phyloP scores from a whole-genome alignment of 2,797 vertebrate species.

The Yasuhikotakia modesta region DNA sequence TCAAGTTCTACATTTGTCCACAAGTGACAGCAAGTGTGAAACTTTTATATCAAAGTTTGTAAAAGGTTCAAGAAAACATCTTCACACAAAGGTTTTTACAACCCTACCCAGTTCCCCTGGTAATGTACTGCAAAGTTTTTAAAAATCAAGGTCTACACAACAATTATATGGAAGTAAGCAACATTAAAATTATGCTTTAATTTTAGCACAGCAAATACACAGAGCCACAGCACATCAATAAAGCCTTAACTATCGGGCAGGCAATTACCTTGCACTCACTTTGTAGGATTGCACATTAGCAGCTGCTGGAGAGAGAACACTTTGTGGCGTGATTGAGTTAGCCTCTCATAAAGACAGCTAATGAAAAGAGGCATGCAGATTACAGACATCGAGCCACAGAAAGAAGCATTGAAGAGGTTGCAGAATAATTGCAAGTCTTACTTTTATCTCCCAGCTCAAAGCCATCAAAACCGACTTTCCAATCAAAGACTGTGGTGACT shows the following conservation, averaged over 20 bases:
- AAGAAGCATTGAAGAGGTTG: conserved; percentile 57
- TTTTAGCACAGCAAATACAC: conserved; percentile 41
- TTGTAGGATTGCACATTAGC: conserved; percentile 46
- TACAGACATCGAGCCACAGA: conserved; percentile 53
- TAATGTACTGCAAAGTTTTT: neutral
- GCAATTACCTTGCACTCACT: conserved; percentile 48
- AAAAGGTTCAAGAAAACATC: too few relatives aligned
- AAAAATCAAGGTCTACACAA: neutral
- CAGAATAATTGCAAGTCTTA: conserved; percentile 66
- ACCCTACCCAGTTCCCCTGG: neutral
- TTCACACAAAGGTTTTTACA: neutral
- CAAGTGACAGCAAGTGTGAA: too few relatives aligned
- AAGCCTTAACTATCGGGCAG: conserved; percentile 35
- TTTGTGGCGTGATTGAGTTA: conserved; percentile 64
- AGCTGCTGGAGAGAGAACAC: conserved; percentile 50
- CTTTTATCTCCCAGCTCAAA: conserved; percentile 70
- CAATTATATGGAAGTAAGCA: neutral
- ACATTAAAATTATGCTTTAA: conserved; percentile 12
- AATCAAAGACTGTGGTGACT: conserved; percentile 77
- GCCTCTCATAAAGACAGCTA: conserved; percentile 50
- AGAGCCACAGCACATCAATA: conserved; percentile 23
- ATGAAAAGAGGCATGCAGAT: conserved; percentile 62
- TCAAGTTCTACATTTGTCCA: too few relatives aligned
- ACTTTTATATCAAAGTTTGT: too few relatives aligned
- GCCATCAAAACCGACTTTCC: conserved; percentile 69